Conservation (phyloP, 2,797 vertebrate genomes). For the Neostethus bicornis region DNA sequence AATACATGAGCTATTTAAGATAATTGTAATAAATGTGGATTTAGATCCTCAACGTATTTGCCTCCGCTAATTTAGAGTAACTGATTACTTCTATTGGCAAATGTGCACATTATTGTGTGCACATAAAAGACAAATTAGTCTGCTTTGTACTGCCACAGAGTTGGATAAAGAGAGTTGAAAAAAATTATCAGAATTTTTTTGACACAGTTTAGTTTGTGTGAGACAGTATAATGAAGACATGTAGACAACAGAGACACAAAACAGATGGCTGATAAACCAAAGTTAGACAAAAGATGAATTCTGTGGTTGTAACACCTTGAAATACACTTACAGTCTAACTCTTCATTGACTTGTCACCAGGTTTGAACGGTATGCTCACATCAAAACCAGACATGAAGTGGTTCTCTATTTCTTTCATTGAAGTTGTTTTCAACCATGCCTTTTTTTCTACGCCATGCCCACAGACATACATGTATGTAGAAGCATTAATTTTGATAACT, state of each 20-base stretch:
- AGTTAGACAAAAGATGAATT: slow-evolving; percentile 21
- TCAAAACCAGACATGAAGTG: too few species aligned
- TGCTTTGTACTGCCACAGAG: slow-evolving; percentile 36
- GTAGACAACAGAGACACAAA: slow-evolving; percentile 28
- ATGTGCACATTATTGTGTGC: slow-evolving; percentile 18
- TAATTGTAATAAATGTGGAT: slow-evolving; percentile 70
- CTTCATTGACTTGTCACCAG: too few species aligned
- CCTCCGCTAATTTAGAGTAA: slow-evolving; percentile 68
- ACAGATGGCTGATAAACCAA: slow-evolving; percentile 25
- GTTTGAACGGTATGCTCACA: too few species aligned
- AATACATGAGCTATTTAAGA: slow-evolving; percentile 64
- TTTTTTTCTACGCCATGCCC: too few species aligned
- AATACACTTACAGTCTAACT: too few species aligned
- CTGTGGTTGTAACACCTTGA: background rate
- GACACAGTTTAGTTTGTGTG: slow-evolving; percentile 17
- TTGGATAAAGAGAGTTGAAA: background rate
- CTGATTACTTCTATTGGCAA: slow-evolving; percentile 65
- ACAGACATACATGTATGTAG: too few species aligned
- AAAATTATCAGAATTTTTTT: slow-evolving; percentile 6
- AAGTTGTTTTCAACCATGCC: too few species aligned
- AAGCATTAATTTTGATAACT: too few species aligned
- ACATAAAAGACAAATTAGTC: slow-evolving; percentile 38
- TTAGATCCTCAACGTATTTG: slow-evolving; percentile 64
- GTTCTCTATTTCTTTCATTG: too few species aligned
- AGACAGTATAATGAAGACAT: slow-evolving; percentile 15